phyloP scores from a whole-genome alignment of 2,888 invertebrate genomes.

The Cabera pusaria region DNA sequence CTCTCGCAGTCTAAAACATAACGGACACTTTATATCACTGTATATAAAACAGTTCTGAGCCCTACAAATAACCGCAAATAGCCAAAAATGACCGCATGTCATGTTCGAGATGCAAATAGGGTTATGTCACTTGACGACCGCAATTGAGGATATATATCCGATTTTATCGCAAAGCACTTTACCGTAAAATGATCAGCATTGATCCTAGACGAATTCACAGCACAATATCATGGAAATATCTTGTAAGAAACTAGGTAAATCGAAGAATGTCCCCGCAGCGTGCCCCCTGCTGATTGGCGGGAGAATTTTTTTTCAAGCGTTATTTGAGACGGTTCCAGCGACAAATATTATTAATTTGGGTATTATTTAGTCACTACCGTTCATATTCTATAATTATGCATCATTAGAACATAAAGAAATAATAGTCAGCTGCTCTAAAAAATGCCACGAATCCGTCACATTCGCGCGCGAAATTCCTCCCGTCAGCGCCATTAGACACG shows the following conservation, averaged over 20 bases:
- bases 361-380: constrained; percentile 49
- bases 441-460: constrained; percentile 82
- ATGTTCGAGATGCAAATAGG: constrained; percentile 77
- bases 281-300: constrained; percentile 82
- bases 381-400: constrained; percentile 45
- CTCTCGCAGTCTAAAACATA: constrained; percentile 59
- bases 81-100: constrained; percentile 79
- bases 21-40: constrained; percentile 38
- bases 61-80: constrained; percentile 47
- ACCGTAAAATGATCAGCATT: constrained; percentile 38
- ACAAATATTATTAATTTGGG: constrained; percentile 37
- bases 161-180: constrained; percentile 43
- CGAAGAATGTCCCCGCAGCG: constrained; percentile 59
- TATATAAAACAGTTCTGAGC: constrained; percentile 35
- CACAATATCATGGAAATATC: constrained; percentile 36
- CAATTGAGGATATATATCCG: constrained; percentile 59
- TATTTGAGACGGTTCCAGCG: constrained; percentile 45
- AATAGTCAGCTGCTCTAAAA: constrained; percentile 73
- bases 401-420: constrained; percentile 47
- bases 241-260: constrained; percentile 42
- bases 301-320: constrained; percentile 63
- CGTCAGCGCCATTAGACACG: constrained; percentile 84
- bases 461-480: constrained; percentile 82
- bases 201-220: constrained; percentile 33
- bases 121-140: constrained; percentile 81